Evolutionary conservation across 2,797 vertebrate genomes (phyloP).

Genomic region (Stomatorhinus walkeri): DNA sequence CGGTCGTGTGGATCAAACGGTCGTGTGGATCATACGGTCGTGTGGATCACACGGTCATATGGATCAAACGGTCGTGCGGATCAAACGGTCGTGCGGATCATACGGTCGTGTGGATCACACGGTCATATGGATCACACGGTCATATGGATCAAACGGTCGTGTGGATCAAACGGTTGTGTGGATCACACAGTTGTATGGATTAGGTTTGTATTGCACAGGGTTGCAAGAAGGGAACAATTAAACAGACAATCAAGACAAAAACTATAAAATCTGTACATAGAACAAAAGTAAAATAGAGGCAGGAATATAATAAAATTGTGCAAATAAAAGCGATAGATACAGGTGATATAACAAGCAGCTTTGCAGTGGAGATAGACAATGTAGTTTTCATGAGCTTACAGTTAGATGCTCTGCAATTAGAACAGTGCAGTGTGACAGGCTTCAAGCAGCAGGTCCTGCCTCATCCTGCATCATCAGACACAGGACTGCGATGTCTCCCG

Average conservation of each 20-base stretch:
- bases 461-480: neutral
- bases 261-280: neutral
- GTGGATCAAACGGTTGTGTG: neutral
- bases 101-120: no score
- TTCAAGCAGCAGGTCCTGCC: neutral
- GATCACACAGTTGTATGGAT: neutral
- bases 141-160: no score
- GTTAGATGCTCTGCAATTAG: neutral
- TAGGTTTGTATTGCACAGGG: neutral
- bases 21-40: no score
- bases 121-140: no score
- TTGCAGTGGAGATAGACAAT: neutral
- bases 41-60: no score
- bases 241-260: neutral
- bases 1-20: no score
- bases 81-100: no score
- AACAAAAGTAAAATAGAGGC: neutral
- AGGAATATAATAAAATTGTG: neutral
- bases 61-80: no score
- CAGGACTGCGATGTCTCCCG: neutral
- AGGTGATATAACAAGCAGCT: neutral
- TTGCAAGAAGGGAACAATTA: neutral
- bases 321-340: neutral
- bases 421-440: neutral
- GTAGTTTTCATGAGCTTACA: neutral